Conservation (phyloP, 1,140 invertebrate species). For the Venustaconcha ellipsiformis region DNA sequence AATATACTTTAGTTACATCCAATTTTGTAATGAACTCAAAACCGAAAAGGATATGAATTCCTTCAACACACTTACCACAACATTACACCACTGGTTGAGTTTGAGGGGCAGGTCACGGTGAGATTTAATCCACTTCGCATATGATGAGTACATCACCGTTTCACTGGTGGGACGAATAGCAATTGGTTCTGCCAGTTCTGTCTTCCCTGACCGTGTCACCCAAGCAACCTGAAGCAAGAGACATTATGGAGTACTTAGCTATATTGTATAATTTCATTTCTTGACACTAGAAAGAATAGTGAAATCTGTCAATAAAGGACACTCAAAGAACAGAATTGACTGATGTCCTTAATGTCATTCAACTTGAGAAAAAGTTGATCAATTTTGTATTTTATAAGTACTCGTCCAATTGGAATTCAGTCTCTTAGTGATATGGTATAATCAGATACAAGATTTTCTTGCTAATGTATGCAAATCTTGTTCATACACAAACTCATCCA, state of each 20-base stretch:
- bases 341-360: too few species aligned
- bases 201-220: conserved; percentile 97
- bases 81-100: conserved; percentile 99
- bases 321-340: too few species aligned
- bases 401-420: too few species aligned
- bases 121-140: conserved; percentile 99
- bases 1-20: background rate
- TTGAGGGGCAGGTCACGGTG: conserved; percentile 95
- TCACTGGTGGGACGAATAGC: conserved; percentile 98
- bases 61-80: conserved; percentile 78
- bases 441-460: too few species aligned
- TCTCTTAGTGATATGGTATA: too few species aligned
- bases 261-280: too few species aligned
- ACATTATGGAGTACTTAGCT: background rate
- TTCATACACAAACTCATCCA: too few species aligned
- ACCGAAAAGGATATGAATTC: background rate
- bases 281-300: too few species aligned
- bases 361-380: too few species aligned
- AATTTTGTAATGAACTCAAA: background rate
- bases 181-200: conserved; percentile 96
- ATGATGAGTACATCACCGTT: conserved; percentile 99
- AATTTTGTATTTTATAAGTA: too few species aligned
- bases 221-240: conserved; percentile 83
- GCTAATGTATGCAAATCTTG: too few species aligned
- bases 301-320: too few species aligned